Base-by-base conservation (phyloP, 2,113 vertebrate species). In the Lichenostomus cassidix region DNA sequence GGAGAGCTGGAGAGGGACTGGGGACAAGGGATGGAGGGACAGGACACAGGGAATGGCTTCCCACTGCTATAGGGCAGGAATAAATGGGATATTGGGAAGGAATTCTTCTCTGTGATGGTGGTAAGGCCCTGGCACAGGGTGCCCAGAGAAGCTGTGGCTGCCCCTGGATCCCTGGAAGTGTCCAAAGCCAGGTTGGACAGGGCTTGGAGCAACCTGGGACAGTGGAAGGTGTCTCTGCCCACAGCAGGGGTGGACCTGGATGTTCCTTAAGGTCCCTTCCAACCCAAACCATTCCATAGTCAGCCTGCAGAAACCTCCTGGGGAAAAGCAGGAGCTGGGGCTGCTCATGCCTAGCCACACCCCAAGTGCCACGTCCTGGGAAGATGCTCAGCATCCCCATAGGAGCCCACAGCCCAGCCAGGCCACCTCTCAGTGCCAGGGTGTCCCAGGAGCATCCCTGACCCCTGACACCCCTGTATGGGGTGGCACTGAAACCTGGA, bases 21-120 rank as follows among this genome's bases (percentile, higher is more conserved):
- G 6, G 67, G 59, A 73, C 50, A 80, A 50, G 42, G 29, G 1
- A 2, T 50, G 50, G 35, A 88, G 50, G 4, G 31, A 89, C 10
- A 65, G 59, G 37, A 58, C 10, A 19, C 29, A 22, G 31, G 42
- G 35, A 80, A 64, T 88, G 76, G 35, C 25, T 71, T 50, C 4
- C 37, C 13, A 56, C 0, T 80, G 35, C 14, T 35, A 50, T 9
- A 44, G 31, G 18, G 6, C 6, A 33, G 42, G 35, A 17, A 1
- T 12, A 1, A 15, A 2, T 73, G 50, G 50, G 31, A 65, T 1
- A 28, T 1, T 28, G 31, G 59, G 31, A 18, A 42, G 50, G 4
- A 65, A 50, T 28, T 52, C 2, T 0, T 44, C 0, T 0, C 10
- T 73, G 25, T 0, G 41, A 41, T 24, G 16, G 24, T 14, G 41